These are phyloP conservation scores for Stenchaetothrips biformis DNA, from an alignment of 2,888 invertebrate genomes.

Conservation along the genomic window DNA sequence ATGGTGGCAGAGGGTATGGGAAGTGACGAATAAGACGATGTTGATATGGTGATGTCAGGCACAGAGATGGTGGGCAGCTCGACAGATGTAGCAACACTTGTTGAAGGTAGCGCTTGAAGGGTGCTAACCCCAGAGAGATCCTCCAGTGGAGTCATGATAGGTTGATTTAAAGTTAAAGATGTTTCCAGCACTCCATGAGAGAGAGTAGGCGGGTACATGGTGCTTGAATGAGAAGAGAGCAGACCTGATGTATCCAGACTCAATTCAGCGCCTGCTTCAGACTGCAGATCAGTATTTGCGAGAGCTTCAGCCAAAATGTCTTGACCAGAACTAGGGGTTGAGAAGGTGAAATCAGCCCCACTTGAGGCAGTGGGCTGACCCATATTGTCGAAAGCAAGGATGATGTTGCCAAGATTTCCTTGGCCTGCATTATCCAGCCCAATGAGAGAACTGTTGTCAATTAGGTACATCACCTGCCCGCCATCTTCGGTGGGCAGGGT, in stretches of 20 bases:
- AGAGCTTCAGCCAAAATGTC: slow-evolving; percentile 40
- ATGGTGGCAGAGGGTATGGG: neutral
- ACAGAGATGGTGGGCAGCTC: neutral
- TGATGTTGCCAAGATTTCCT: slow-evolving; percentile 34
- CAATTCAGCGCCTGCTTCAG: slow-evolving; percentile 31
- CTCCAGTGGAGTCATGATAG: slow-evolving; percentile 78
- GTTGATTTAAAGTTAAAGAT: slow-evolving; percentile 67
- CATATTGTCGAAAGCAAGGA: slow-evolving; percentile 35
- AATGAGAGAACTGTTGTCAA: neutral
- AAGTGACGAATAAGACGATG: neutral
- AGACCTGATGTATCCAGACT: slow-evolving; percentile 32
- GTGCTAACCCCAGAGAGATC: slow-evolving; percentile 52
- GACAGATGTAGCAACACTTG: neutral
- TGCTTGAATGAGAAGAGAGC: slow-evolving; percentile 30
- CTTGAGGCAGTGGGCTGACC: slow-evolving; percentile 29
- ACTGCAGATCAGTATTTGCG: slow-evolving; percentile 39
- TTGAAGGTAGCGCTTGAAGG: neutral
- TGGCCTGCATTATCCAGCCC: slow-evolving; percentile 9
- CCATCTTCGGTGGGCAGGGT: neutral
- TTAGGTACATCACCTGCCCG: neutral
- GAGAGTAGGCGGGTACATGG: slow-evolving; percentile 32
- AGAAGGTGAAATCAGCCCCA: neutral
- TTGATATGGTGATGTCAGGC: slow-evolving; percentile 12
- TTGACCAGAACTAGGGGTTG: slow-evolving; percentile 26
- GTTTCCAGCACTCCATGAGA: slow-evolving; percentile 60